Conservation (phyloP, 2,797 vertebrate genomes). For the Malurus splendens region DNA sequence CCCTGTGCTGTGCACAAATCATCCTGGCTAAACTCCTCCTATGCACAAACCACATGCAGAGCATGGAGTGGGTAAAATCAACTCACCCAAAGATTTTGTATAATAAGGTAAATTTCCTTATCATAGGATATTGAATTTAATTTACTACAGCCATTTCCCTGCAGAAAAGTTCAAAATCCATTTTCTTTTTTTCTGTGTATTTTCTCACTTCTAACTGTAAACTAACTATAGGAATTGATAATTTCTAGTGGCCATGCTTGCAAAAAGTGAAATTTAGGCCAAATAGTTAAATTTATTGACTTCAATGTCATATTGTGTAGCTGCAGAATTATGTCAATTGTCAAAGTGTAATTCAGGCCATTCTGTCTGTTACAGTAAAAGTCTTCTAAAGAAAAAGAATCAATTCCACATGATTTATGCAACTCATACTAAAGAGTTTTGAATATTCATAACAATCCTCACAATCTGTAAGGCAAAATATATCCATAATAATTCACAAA, state of each 20-base stretch:
- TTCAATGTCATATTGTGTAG: neutral
- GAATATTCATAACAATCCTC: conserved; percentile 36
- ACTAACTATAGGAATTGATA: neutral
- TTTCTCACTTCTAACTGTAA: too few relatives aligned
- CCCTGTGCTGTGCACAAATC: neutral
- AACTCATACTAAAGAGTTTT: neutral
- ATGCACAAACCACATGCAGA: rapidly evolving
- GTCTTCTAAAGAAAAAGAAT: neutral
- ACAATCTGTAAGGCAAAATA: conserved; percentile 34
- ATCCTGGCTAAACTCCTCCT: neutral
- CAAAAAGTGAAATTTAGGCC: neutral
- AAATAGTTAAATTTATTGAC: neutral
- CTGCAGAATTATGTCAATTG: neutral
- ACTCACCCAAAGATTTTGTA: neutral
- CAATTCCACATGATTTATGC: neutral
- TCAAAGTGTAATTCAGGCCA: neutral
- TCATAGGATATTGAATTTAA: neutral
- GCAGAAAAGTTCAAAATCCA: neutral
- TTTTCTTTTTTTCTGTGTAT: too few relatives aligned
- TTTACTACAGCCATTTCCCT: neutral
- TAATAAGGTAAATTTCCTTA: neutral
- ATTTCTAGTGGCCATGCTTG: neutral
- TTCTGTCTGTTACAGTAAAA: neutral
- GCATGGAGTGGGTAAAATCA: neutral
- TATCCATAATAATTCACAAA: conserved; percentile 37